Evolutionary conservation across 2,113 vertebrate genomes (phyloP), one percentile per base, ranked within the genome.

Genomic region (Arenaria interpres): DNA sequence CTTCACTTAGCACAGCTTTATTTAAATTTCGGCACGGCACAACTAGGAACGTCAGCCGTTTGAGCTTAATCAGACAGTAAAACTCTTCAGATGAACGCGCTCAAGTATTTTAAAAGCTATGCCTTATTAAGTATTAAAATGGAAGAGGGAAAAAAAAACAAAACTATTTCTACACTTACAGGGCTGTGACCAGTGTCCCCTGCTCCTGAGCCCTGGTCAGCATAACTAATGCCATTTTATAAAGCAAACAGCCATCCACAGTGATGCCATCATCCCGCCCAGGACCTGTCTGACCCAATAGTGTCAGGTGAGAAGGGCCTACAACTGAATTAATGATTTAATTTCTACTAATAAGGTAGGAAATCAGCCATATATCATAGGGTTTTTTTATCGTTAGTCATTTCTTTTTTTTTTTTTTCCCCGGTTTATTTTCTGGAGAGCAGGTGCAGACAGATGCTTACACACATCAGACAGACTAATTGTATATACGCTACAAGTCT

Each of bases 291-390:
- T 50, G 73, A 24, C 18, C 46, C 32, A 11, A 24, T 0, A 18
- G 7, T 7, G 3, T 8, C 1, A 1, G 19, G 28, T 41, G 48
- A 22, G n/a, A 76, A 68, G 14, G 35, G 4, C 27, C 7, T 19
- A 33, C 8, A 53, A 8, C 5, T 30, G 51, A 62, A 43, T 19
- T 48, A 8, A 57, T 9, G 23, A 46, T 35, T 77, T 15, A 0
- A 13, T 41, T 72, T 30, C 39, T 67, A 13, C 10, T 11, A 35
- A 2, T 25, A 63, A 46, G 25, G 24, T 9, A 69, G 14, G 17
- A 66, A 56, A 45, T 7, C 9, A 35, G 21, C 9, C 24, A 22
- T 5, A 12, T 25, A 19, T 2, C 2, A 19, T 6, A 28, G 57
- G 57, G 8, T 30, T 57, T 30, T 66, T 45, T 12, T 14, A 33